phyloP scores from a whole-genome alignment of 2,113 vertebrate genomes.

The Tetrao urogallus region DNA sequence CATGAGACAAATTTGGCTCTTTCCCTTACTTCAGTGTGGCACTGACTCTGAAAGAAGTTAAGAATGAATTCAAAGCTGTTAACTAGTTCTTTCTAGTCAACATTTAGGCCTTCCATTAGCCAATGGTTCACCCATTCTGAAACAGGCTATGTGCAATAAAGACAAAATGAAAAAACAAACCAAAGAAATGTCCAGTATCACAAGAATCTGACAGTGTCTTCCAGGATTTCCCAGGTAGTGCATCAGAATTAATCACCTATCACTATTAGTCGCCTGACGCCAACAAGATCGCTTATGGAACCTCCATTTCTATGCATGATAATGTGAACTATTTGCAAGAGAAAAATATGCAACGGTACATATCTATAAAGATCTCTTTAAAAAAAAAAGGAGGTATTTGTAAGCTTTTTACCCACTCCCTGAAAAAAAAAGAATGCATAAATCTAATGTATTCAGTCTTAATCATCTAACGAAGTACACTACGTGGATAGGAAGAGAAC shows the following conservation, averaged over 20 bases:
- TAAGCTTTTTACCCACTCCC: background rate
- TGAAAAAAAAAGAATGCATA: background rate
- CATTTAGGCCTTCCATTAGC: background rate
- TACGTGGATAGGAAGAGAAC: background rate
- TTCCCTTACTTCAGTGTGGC: background rate
- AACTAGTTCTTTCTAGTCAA: background rate
- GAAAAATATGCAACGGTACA: background rate
- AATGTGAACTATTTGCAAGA: background rate
- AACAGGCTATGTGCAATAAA: background rate
- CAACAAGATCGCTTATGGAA: background rate
- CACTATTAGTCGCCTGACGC: background rate
- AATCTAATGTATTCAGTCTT: constrained; percentile 7
- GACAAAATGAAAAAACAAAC: background rate
- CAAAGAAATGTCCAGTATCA: background rate
- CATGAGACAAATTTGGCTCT: background rate
- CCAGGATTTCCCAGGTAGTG: constrained; percentile 8
- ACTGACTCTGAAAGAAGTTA: background rate
- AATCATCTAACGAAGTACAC: background rate
- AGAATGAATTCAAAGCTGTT: background rate
- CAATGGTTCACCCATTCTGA: background rate
- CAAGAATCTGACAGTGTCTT: background rate
- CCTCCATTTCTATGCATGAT: background rate
- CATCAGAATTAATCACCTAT: background rate
- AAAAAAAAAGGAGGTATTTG: background rate
- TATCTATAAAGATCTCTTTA: background rate